Conservation (phyloP, 2,113 vertebrate species). For the Siniperca knerii region DNA sequence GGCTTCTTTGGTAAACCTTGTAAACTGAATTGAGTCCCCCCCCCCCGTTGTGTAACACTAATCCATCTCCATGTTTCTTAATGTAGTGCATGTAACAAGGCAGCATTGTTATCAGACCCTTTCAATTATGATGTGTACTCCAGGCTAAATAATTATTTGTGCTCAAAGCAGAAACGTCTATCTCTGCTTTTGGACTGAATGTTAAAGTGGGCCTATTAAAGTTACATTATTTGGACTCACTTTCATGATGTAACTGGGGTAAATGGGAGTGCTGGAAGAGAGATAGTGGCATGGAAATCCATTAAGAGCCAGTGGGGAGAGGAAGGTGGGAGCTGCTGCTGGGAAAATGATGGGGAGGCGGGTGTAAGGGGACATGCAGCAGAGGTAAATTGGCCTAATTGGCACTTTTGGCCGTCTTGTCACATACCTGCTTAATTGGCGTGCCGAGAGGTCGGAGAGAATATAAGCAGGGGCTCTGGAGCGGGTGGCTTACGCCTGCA, state of each 20-base stretch:
- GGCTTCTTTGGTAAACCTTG: slow-evolving; percentile 64
- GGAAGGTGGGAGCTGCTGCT: slow-evolving; percentile 38
- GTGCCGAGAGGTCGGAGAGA: slow-evolving; percentile 64
- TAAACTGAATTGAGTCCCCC: slow-evolving; percentile 45
- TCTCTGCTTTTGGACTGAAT: slow-evolving; percentile 56
- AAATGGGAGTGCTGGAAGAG: slow-evolving; percentile 46
- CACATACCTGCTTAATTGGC: slow-evolving; percentile 82
- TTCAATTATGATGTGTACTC: slow-evolving; percentile 76
- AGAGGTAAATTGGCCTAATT: slow-evolving; percentile 80
- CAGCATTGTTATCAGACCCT: slow-evolving; percentile 73
- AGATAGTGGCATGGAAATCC: slow-evolving; percentile 60
- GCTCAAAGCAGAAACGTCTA: slow-evolving; percentile 64
- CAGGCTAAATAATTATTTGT: slow-evolving; percentile 73
- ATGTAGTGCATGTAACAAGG: slow-evolving; percentile 68
- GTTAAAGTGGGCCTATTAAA: slow-evolving; percentile 73
- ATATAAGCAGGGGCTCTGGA: slow-evolving; percentile 57
- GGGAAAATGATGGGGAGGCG: slow-evolving; percentile 43
- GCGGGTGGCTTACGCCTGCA: slow-evolving; percentile 36
- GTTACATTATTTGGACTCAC: slow-evolving; percentile 68
- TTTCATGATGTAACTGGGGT: slow-evolving; percentile 51
- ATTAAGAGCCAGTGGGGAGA: slow-evolving; percentile 64
- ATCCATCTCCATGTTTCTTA: slow-evolving; percentile 68
- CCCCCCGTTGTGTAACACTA: slow-evolving; percentile 55
- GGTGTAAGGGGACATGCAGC: slow-evolving; percentile 40
- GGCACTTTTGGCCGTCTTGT: slow-evolving; percentile 81